Percentiles rank a stretch among this genome's conserved stretches.
Conservation (phyloP, 2,888 invertebrate genomes). For the Phania funesta region DNA sequence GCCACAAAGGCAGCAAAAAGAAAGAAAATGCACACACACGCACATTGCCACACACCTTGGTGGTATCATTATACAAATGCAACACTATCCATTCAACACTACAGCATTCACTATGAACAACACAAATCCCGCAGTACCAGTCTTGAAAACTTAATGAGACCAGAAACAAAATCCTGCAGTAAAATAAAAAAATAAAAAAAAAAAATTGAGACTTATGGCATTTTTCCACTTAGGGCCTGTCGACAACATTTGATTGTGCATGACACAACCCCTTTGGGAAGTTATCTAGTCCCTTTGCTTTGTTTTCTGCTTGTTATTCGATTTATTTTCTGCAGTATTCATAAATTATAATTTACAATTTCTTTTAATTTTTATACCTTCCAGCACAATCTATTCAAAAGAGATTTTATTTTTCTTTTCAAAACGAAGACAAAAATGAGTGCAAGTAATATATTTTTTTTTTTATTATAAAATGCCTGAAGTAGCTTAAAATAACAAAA, state of each 20-base stretch:
- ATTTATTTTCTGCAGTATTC: background rate
- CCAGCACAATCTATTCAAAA: slow-evolving; percentile 21
- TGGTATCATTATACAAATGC: too few species aligned
- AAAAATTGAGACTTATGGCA: background rate
- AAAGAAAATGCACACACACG: background rate
- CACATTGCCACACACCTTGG: too few species aligned
- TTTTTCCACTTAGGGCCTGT: background rate
- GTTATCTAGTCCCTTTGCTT: background rate
- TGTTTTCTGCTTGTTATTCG: background rate
- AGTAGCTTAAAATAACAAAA: slow-evolving; percentile 12
- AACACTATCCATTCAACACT: background rate
- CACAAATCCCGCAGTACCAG: background rate
- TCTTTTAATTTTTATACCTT: slow-evolving; percentile 11
- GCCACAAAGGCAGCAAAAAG: background rate
- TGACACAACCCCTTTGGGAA: background rate
- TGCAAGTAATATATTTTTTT: background rate
- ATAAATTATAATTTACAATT: slow-evolving; percentile 19
- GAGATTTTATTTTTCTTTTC: background rate
- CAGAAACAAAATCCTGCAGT: too few species aligned
- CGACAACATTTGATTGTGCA: background rate
- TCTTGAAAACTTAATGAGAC: background rate
- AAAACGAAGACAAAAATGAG: background rate
- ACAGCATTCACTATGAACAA: slow-evolving; percentile 10
- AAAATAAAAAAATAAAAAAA: background rate
- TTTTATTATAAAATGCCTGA: slow-evolving; percentile 25